Base-by-base conservation (phyloP, 2,888 invertebrate species). In the Nymphalis c-album region DNA sequence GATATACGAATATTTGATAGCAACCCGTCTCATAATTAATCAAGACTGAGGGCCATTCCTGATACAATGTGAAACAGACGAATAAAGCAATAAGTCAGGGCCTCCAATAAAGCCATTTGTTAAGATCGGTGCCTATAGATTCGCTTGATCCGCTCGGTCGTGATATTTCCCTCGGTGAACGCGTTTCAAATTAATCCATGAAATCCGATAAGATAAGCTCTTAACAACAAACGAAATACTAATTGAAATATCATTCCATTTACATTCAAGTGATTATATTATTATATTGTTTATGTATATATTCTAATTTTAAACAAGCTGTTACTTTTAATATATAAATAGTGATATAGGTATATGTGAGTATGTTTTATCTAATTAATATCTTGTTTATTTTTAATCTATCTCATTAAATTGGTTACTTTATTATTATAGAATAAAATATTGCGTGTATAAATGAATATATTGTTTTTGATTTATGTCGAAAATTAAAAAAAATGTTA, bases 91-190 rank as follows among this genome's bases (percentile, higher is more conserved):
- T 88, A 85, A 84, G 82, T 83, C 80, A 69, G 75, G 76, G 78
- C 80, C 75, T 80, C 81, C 82, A 77, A 85, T 86, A 82, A 82
- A 85, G 85, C 80, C 82, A 85, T 90, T 88, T 84, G 84, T 88
- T 86, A 84, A 85, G 85, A 84, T 82, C 79, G 78, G 72, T 10
- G 78, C 76, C 78, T 77, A 77, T 78, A 78, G 78, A 75, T 72
- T 73, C 71, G 71, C 70, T 60, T 53, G 63, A 72, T 70, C 70
- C 76, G 75, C 77, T 78, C 72, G 76, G 76, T 76, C 75, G 75
- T 76, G 78, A 78, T 81, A 81, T 75, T 80, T 77, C 75, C 60
- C 77, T 77, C 73, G 78, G 81, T 75, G 75, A 78, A 77, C 76
- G 77, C 79, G 63, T 76, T 82, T 75, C 73, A 83, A 83, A 85